Base-by-base conservation (phyloP, 1,140 invertebrate genomes). In the Varroa destructor region DNA sequence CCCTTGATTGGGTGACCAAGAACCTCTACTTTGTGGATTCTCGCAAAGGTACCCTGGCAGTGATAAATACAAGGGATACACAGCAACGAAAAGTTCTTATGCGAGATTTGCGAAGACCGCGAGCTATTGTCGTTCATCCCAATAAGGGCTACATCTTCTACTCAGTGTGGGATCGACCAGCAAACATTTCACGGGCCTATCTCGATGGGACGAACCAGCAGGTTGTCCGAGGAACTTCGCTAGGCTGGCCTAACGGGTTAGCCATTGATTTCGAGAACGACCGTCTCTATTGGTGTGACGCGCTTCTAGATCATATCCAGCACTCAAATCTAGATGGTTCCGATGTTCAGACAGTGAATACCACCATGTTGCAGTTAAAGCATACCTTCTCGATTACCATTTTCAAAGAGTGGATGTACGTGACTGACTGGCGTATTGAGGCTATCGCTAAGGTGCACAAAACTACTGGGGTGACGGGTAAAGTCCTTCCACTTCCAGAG, bases 11-110 rank as follows among this genome's bases (percentile, higher is more conserved):
- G 95, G 89, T 89, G 0, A 89, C 93, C 0, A 94, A 97, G 77
- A 97, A 97, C 79, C 83, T 99, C 0, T 99, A 97, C 80, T 99
- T 97, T 80, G 96, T 98, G 64, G 94, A 98, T 77, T 96, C 91
- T 6, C 85, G 92, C 8, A 93, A 94, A 81, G 93, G 93, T 74
- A 95, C 93, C 0, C 79, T 99, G 0, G 96, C 96, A 77, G 94
- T 97, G 0, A 80, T 98, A 0, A 91, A 88, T 40, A 92, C 90
- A 0, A 82, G 86, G 37, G 92, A 93, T 75, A 86, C 91, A 0
- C 88, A 88, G 0, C 88, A 90, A 76, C 83, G 90, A 1, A 84
- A 91, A 76, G 92, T 90, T 0, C 78, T 97, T 3, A 78, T 96
- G 8, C 90, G 88, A 77, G 90, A 94, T 77, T 79, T 96, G 1